Percentiles rank a stretch among this genome's conserved stretches.
phyloP scores from a whole-genome alignment of 2,797 vertebrate genomes.

The Gobio occitaniae region DNA sequence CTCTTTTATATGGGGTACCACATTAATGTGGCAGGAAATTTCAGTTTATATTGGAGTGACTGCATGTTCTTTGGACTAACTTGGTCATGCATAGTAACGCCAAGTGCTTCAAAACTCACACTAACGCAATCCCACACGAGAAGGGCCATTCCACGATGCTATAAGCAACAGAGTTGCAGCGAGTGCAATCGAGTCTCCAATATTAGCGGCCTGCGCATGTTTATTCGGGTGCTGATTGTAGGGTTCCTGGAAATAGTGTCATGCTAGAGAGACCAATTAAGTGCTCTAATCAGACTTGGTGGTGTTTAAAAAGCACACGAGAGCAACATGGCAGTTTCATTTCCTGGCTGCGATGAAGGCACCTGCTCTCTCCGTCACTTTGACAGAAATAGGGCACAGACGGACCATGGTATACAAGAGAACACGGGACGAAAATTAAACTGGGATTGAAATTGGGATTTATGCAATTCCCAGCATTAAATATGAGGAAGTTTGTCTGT shows the following conservation, averaged over 20 bases:
- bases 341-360: neutral
- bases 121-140: neutral
- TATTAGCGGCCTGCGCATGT: neutral
- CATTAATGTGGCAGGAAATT: neutral
- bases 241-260: neutral
- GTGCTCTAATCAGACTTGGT: slow-evolving; percentile 26
- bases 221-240: neutral
- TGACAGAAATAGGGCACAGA: slow-evolving; percentile 17
- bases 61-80: neutral
- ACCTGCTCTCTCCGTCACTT: slow-evolving; percentile 5
- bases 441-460: neutral
- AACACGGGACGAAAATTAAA: neutral
- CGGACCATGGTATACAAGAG: neutral
- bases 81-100: slow-evolving; percentile 21
- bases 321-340: neutral
- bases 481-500: neutral
- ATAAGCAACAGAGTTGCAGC: neutral
- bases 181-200: neutral
- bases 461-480: neutral
- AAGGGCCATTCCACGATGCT: neutral
- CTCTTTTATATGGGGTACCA: neutral
- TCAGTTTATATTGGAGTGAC: slow-evolving; percentile 40
- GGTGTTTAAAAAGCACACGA: neutral
- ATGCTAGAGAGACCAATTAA: slow-evolving; percentile 34
- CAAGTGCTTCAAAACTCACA: slow-evolving; percentile 31